Percentiles rank a stretch among this genome's conserved stretches.
These are phyloP conservation scores for Dolichoris vasculosae DNA, from an alignment of 1,140 invertebrate genomes.

Conservation along the genomic window DNA sequence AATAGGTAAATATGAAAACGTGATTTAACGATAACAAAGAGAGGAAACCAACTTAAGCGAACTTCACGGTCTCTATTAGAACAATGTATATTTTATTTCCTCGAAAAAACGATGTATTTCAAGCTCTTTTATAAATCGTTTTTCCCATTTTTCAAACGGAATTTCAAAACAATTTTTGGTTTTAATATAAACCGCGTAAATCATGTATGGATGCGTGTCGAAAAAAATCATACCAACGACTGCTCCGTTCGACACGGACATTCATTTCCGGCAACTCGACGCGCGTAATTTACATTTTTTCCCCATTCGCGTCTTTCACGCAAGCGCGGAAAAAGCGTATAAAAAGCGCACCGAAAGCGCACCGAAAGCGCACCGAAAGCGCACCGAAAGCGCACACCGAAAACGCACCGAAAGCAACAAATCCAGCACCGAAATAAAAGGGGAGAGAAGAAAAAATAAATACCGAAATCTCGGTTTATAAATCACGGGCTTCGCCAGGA, in stretches of 20 bases:
- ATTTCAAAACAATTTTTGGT: background rate
- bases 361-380: too few species aligned
- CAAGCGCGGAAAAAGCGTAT: background rate
- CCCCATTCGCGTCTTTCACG: constrained; percentile 13
- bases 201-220: constrained; percentile 6
- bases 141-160: background rate
- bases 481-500: constrained; percentile 29
- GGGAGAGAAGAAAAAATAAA: constrained; percentile 11
- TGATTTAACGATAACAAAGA: too few species aligned
- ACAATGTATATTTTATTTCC: background rate
- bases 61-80: background rate
- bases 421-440: background rate
- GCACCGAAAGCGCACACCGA: too few species aligned
- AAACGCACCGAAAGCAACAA: too few species aligned
- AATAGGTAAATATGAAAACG: too few species aligned
- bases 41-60: too few species aligned
- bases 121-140: background rate
- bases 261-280: constrained; percentile 34
- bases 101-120: background rate
- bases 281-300: constrained; percentile 43
- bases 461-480: constrained; percentile 44
- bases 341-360: too few species aligned
- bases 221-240: constrained; percentile 1
- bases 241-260: background rate
- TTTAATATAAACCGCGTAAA: constrained; percentile 13